These are phyloP conservation scores for Lymantria dispar DNA, from an alignment of 2,888 invertebrate species.

Conservation along the genomic window DNA sequence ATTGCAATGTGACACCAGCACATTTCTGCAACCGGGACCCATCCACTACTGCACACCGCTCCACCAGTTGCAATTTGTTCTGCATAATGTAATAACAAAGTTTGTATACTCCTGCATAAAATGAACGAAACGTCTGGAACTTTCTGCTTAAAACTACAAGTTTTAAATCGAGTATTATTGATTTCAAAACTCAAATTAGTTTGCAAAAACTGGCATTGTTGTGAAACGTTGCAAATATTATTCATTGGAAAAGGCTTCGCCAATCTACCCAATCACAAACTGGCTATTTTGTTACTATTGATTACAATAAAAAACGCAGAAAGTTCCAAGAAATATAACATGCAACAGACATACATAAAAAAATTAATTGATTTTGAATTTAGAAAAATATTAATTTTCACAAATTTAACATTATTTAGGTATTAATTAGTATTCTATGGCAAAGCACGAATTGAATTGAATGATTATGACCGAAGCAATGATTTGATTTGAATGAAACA, in stretches of 20 bases:
- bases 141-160: too few relatives aligned
- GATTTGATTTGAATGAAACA: background rate
- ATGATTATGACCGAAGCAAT: slow-evolving; percentile 26
- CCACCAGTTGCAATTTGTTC: slow-evolving; percentile 88
- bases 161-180: too few relatives aligned
- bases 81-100: slow-evolving; percentile 40
- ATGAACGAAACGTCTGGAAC: too few relatives aligned
- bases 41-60: slow-evolving; percentile 75
- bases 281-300: too few relatives aligned
- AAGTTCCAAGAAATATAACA: slow-evolving; percentile 24
- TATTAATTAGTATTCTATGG: background rate
- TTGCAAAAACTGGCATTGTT: too few relatives aligned
- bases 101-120: too few relatives aligned
- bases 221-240: too few relatives aligned
- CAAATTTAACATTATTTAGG: background rate
- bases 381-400: background rate
- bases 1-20: slow-evolving; percentile 85
- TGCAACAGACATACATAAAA: slow-evolving; percentile 31
- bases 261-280: too few relatives aligned
- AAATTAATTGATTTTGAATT: background rate
- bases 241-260: too few relatives aligned
- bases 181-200: too few relatives aligned
- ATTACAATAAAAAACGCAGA: slow-evolving; percentile 7
- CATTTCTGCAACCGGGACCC: slow-evolving; percentile 72
- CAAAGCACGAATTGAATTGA: slow-evolving; percentile 16